phyloP scores from a whole-genome alignment of 2,797 vertebrate genomes.

The Myiothlypis chrysogaster region DNA sequence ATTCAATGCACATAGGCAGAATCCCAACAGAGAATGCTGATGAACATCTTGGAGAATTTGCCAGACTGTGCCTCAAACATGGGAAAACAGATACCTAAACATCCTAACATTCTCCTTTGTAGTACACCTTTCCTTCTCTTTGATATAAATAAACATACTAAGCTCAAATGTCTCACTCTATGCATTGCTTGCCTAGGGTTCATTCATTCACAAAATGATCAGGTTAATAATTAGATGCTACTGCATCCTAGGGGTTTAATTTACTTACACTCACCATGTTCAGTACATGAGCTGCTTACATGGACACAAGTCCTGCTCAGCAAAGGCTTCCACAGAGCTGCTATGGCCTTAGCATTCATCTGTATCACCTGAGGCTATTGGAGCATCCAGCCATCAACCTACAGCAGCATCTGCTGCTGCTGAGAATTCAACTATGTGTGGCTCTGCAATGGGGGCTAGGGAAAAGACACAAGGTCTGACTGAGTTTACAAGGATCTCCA shows the following conservation, averaged over 20 bases:
- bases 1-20: not conserved
- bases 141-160: not conserved
- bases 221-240: not conserved
- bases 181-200: not conserved
- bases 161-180: not conserved
- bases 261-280: not conserved
- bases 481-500: not conserved
- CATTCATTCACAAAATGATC: not conserved
- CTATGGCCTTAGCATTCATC: slow-evolving; percentile 47
- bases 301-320: not conserved
- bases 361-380: slow-evolving; percentile 20
- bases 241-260: not conserved
- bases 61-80: not conserved
- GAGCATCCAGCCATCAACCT: slow-evolving; percentile 50
- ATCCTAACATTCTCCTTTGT: not conserved
- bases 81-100: not conserved
- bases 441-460: slow-evolving; percentile 21
- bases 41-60: not conserved
- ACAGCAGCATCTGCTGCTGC: slow-evolving; percentile 33
- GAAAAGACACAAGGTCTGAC: not conserved
- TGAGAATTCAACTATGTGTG: not conserved
- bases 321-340: slow-evolving; percentile 52
- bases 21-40: not conserved
- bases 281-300: not conserved
- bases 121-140: not conserved